These are phyloP conservation scores for Pandemis corylana DNA, from an alignment of 2,888 invertebrate genomes.

Conservation along the genomic window DNA sequence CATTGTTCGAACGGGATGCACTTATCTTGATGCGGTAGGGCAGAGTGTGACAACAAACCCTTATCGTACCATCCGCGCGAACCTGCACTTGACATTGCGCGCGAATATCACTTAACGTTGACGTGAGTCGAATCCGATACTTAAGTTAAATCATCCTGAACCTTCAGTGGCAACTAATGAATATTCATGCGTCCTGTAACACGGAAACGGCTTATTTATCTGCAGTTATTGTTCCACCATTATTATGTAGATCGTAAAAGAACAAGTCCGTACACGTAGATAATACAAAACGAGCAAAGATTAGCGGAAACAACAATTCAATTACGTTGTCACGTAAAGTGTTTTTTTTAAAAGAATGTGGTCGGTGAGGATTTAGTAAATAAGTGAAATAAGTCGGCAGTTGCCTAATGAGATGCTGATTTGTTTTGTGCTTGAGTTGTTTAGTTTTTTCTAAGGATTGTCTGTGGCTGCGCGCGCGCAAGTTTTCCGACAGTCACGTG, in stretches of 20 bases:
- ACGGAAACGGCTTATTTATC: constrained; percentile 69
- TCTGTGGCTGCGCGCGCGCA: constrained; percentile 47
- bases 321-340: constrained; percentile 63
- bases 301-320: constrained; percentile 72
- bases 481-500: constrained; percentile 66
- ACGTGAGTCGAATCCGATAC: constrained; percentile 48
- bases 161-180: constrained; percentile 68
- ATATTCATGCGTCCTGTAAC: constrained; percentile 70
- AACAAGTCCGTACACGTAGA: constrained; percentile 60
- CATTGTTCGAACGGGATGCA: constrained; percentile 64
- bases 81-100: constrained; percentile 57
- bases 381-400: constrained; percentile 15
- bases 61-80: constrained; percentile 48
- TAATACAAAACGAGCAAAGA: constrained; percentile 65
- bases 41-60: constrained; percentile 54
- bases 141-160: constrained; percentile 56
- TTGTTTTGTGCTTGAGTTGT: constrained; percentile 20
- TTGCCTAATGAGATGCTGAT: neutral
- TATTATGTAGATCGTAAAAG: constrained; percentile 75
- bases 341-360: constrained; percentile 53
- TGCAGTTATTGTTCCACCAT: constrained; percentile 74
- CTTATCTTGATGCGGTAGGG: constrained; percentile 59
- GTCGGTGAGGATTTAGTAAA: constrained; percentile 13
- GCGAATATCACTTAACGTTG: constrained; percentile 44
- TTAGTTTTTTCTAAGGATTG: constrained; percentile 56